Conservation (phyloP, 2,797 vertebrate species). For the Poeciliopsis paucimaculata region DNA sequence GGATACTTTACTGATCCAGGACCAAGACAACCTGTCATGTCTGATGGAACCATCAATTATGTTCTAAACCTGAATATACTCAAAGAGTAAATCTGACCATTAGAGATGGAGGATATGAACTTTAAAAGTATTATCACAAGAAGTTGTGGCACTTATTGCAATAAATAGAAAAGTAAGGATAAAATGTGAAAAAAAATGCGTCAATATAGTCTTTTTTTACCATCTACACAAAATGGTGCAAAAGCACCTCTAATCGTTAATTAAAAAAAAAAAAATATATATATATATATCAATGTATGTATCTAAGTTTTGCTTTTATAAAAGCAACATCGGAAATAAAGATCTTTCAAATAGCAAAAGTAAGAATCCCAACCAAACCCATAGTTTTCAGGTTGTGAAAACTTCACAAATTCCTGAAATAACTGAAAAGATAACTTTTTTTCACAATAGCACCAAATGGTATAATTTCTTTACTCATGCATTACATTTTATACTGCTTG, state of each 20-base stretch:
- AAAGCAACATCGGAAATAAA: not conserved
- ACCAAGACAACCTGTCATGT: not conserved
- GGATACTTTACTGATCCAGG: not conserved
- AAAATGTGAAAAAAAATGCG: not conserved
- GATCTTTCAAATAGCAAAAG: not conserved
- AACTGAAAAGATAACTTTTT: not conserved
- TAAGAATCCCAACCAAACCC: not conserved
- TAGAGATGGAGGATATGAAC: not conserved
- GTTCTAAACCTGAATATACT: not conserved
- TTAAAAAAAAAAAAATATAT: too few species aligned
- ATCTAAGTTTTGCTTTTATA: not conserved
- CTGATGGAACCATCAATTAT: not conserved
- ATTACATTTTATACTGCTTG: too few species aligned
- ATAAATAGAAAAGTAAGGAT: not conserved
- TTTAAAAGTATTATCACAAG: not conserved
- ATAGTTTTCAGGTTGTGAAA: not conserved
- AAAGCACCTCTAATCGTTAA: not conserved
- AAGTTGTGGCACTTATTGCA: not conserved
- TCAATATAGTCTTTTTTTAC: not conserved
- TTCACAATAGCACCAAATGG: not conserved
- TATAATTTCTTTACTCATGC: not conserved
- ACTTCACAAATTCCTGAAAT: not conserved
- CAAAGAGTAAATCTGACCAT: not conserved
- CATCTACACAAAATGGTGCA: not conserved
- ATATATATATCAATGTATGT: too few species aligned